Base-by-base conservation (phyloP, 1,140 invertebrate species). In the Tetragnatha versicolor region DNA sequence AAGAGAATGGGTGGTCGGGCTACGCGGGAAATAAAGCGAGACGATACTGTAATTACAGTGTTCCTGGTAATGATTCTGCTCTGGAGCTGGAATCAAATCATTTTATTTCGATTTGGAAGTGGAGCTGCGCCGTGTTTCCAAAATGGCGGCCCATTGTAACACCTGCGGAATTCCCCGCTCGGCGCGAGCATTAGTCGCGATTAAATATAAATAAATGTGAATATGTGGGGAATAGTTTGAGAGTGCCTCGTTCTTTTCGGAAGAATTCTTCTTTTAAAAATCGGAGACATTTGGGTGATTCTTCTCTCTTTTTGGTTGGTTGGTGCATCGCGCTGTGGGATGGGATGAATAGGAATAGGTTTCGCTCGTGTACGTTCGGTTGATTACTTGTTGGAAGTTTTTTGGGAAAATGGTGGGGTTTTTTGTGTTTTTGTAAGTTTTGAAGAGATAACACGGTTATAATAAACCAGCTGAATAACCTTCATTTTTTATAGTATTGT, bases 161-260 rank as follows among this genome's bases (percentile, higher is more conserved):
- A 58, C 55, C 55, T 58, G 55, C 55, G 55, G 55, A 58, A 58
- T 58, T 58, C 55, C 29, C 20, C 31, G 12, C 29, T 10, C 55
- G 55, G 27, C 55, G 55, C 55, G 29, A 58, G 35, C 55, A 58
- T 58, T 58, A 58, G 35, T 31, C 31, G 31, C 55, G 55, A 58
- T 58, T 58, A 58, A 58, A 58, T 58, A 58, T 31, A 58, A 58
- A 58, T 58, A 58, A 58, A 58, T 58, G 55, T 33, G 55, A 58
- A 58, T 58, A 31, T n/a, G 35, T 27, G 35, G 55, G 55, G 35
- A 58, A 58, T 58, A 58, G 55, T 58, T 58, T 35, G 6, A 31
- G 55, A 58, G 35, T 58, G 55, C 55, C 35, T 27, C 55, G 35
- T 20, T n/a, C 55, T 33, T n/a, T n/a, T n/a, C n/a, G 55, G 55